These are phyloP conservation scores for Seriola aureovittata DNA, from an alignment of 2,113 vertebrate genomes.

Conservation along the genomic window DNA sequence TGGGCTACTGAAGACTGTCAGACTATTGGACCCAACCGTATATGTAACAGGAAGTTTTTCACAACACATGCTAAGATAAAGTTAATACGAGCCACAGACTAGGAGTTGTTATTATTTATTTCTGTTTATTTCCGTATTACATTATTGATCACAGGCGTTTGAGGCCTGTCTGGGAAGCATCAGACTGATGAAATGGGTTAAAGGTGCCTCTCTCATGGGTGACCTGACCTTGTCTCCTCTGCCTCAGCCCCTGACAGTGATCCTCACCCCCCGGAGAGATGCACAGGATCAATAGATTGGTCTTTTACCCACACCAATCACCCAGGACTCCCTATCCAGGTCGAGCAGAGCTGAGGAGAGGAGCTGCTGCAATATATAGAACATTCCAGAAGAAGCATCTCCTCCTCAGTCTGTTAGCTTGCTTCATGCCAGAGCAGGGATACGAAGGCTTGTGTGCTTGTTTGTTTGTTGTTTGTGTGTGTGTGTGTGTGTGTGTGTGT, in stretches of 20 bases:
- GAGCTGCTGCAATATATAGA: constrained; percentile 51
- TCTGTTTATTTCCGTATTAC: background rate
- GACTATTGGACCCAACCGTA: too few relatives aligned
- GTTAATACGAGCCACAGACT: background rate
- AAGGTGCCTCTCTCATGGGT: constrained; percentile 66
- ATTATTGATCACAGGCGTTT: constrained; percentile 66
- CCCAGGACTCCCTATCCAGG: constrained; percentile 45
- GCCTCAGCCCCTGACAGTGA: constrained; percentile 75
- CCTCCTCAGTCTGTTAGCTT: constrained; percentile 39
- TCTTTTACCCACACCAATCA: constrained; percentile 70
- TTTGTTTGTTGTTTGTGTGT: constrained; percentile 54
- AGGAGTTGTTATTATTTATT: constrained; percentile 3
- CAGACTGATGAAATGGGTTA: constrained; percentile 72
- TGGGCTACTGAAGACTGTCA: too few relatives aligned
- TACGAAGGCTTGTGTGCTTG: constrained; percentile 44
- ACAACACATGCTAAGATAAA: background rate
- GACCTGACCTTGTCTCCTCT: constrained; percentile 81
- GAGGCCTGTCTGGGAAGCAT: constrained; percentile 64
- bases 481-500: constrained; percentile 53
- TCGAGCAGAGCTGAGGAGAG: constrained; percentile 16
- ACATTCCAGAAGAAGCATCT: constrained; percentile 65
- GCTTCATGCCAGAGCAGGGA: constrained; percentile 46
- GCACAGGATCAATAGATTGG: constrained; percentile 69
- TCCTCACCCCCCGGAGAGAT: constrained; percentile 64
- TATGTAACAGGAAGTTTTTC: constrained; percentile 4